phyloP scores from a whole-genome alignment of 1,140 invertebrate genomes.

The Tyrophagus putrescentiae region DNA sequence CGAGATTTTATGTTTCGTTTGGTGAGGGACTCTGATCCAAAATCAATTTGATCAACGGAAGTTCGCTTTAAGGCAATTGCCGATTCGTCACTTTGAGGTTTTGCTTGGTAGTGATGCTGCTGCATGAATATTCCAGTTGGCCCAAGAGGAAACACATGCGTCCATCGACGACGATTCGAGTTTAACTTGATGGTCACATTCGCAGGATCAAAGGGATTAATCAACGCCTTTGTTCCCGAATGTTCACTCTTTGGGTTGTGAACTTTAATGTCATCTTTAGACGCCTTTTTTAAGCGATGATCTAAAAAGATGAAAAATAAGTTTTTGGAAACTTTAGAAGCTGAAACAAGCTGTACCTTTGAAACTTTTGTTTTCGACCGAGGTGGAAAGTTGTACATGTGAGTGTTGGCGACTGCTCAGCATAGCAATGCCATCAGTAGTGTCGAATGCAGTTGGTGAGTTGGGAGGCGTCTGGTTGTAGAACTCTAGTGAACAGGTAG shows the following conservation, averaged over 20 bases:
- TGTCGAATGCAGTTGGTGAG: neutral
- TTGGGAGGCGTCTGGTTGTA: neutral
- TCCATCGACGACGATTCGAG: slow-evolving; percentile 89
- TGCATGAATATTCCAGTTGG: slow-evolving; percentile 74
- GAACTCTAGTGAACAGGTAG: neutral
- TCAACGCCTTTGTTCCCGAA: slow-evolving; percentile 29
- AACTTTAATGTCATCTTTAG: slow-evolving; percentile 23
- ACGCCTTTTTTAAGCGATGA: slow-evolving; percentile 14
- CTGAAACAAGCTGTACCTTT: slow-evolving; percentile 17
- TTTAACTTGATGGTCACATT: slow-evolving; percentile 91
- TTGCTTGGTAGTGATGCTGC: slow-evolving; percentile 74
- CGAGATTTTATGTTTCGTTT: neutral
- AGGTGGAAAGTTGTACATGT: slow-evolving; percentile 18
- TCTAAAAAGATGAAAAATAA: neutral
- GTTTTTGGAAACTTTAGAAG: too few relatives aligned
- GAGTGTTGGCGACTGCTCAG: neutral
- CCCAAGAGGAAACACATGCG: slow-evolving; percentile 93
- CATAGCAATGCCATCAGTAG: neutral
- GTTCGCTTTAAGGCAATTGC: too few relatives aligned
- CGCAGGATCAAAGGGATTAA: slow-evolving; percentile 95
- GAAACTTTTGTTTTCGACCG: slow-evolving; percentile 19
- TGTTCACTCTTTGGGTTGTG: slow-evolving; percentile 2
- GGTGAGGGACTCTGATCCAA: neutral
- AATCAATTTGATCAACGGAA: slow-evolving; percentile 13
- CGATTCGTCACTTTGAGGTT: slow-evolving; percentile 28